Evolutionary conservation across 2,888 invertebrate genomes (phyloP).

Genomic region (Lumbricus terrestris): DNA sequence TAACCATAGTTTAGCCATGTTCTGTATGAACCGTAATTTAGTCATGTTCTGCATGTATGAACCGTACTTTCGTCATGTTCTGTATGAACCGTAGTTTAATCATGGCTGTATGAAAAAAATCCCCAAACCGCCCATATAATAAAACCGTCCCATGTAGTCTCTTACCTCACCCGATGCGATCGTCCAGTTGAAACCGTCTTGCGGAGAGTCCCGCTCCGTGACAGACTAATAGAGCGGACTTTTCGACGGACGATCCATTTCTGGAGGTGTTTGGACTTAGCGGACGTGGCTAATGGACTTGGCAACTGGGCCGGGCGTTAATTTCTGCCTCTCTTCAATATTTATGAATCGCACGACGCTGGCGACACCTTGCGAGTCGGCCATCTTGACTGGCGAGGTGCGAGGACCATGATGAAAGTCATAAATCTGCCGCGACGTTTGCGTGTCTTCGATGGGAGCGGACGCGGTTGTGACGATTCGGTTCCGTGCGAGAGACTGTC

Average conservation of each 20-base stretch:
- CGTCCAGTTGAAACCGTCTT: neutral
- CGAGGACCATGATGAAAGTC: conserved; percentile 17
- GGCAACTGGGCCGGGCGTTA: conserved; percentile 5
- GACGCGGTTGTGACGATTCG: neutral
- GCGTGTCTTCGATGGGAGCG: neutral
- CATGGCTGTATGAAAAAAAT: neutral
- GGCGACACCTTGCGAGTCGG: conserved; percentile 10
- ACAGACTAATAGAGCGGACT: neutral
- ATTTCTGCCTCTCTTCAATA: conserved; percentile 10
- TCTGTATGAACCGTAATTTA: neutral
- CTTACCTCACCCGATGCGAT: neutral
- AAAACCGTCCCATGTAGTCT: no score
- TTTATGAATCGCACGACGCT: conserved; percentile 15
- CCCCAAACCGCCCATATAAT: no score
- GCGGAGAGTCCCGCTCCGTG: neutral
- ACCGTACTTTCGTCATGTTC: no score
- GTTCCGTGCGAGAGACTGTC: neutral
- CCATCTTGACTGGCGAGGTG: conserved; percentile 16
- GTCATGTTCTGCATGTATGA: neutral
- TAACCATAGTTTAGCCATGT: neutral
- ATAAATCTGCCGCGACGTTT: conserved; percentile 17
- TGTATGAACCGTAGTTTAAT: no score
- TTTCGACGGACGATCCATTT: conserved; percentile 10
- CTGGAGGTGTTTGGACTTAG: neutral
- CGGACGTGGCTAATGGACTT: neutral